phyloP scores from a whole-genome alignment of 2,113 vertebrate species.

The Actenoides lindsayi region DNA sequence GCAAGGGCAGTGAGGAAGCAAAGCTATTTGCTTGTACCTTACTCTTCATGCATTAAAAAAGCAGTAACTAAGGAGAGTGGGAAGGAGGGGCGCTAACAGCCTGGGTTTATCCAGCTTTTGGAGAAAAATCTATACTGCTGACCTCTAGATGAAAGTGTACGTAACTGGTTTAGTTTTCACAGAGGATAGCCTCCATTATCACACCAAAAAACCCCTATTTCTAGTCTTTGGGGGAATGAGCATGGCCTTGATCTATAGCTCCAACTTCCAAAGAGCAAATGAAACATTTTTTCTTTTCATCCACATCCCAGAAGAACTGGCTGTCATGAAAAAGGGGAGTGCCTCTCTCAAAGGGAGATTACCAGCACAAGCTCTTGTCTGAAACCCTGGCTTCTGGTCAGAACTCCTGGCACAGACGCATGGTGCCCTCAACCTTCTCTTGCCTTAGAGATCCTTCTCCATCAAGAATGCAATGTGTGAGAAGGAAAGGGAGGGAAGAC shows the following conservation, averaged over 20 bases:
- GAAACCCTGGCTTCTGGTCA: background rate
- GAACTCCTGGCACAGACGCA: background rate
- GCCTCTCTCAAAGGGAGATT: background rate
- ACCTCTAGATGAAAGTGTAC: constrained; percentile 24
- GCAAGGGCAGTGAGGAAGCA: background rate
- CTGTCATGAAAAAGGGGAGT: constrained; percentile 26
- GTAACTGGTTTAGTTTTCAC: constrained; percentile 15
- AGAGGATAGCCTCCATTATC: background rate
- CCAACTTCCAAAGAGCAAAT: constrained; percentile 7
- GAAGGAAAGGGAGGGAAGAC: background rate
- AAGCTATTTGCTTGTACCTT: background rate
- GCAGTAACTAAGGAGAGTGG: background rate
- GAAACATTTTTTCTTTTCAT: constrained; percentile 52
- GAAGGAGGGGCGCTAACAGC: background rate
- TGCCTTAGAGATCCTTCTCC: background rate
- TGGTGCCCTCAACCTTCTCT: background rate
- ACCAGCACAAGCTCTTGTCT: background rate
- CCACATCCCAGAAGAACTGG: background rate
- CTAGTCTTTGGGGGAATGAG: constrained; percentile 22
- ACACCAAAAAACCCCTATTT: background rate
- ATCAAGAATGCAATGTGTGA: background rate
- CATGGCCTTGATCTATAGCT: constrained; percentile 56
- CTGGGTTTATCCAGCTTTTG: constrained; percentile 36
- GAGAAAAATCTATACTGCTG: constrained; percentile 25
- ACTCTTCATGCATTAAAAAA: background rate